Percentiles rank a stretch among this genome's conserved stretches.
Evolutionary conservation across 2,797 vertebrate genomes (phyloP).

Genomic region (Avahi laniger): DNA sequence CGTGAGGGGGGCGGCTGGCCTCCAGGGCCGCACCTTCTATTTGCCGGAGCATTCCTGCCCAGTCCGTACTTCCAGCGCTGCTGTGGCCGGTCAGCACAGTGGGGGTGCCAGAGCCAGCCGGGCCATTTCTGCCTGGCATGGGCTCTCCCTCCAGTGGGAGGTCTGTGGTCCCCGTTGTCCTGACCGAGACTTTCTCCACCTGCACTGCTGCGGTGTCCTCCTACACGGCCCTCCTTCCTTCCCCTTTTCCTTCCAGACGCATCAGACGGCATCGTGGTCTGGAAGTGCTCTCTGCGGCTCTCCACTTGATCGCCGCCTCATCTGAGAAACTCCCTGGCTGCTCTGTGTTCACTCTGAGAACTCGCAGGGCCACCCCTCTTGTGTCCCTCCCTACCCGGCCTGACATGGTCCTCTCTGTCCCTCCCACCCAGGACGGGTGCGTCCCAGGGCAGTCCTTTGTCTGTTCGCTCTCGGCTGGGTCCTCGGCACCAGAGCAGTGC

Average conservation of each 20-base stretch:
- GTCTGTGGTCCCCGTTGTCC: accelerated
- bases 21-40: not conserved
- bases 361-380: not conserved
- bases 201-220: not conserved
- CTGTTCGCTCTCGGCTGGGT: not conserved
- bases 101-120: not conserved
- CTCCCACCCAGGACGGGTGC: not conserved
- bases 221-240: not conserved
- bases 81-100: not conserved
- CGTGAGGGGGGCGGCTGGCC: too few species aligned
- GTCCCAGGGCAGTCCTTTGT: not conserved
- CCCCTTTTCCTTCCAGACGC: not conserved
- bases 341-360: not conserved
- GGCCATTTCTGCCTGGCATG: not conserved
- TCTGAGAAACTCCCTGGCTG: not conserved
- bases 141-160: not conserved
- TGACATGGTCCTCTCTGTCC: not conserved
- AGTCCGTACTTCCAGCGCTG: not conserved
- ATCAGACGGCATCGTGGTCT: not conserved
- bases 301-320: not conserved
- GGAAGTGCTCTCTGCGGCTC: not conserved
- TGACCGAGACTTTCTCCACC: not conserved
- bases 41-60: not conserved
- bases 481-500: not conserved
- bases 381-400: not conserved